Evolutionary conservation across 2,797 vertebrate species (phyloP), one percentile per base, ranked within the genome.

Genomic region (Furcifer pardalis): DNA sequence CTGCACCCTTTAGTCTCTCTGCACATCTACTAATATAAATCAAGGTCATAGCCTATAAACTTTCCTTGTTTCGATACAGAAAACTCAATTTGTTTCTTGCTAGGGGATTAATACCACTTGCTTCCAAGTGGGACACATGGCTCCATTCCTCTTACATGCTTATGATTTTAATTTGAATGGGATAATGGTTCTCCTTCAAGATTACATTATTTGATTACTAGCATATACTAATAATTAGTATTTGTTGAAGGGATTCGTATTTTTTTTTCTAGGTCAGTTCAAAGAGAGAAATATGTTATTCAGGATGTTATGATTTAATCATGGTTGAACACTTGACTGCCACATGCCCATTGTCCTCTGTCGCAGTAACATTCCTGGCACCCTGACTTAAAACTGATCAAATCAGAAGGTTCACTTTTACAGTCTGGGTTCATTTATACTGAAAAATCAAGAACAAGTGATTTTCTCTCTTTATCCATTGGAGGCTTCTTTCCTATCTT

Each of bases 131-230:
- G 10, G n/a, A 85, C 37, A 42, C 27, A 76, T 5, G 17, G 78
- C n/a, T 46, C 23, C 71, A 46, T 59, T 37, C 40, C 63, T 60
- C 63, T 76, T 37, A 81, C 69, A 46, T 60, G 40, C 40, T 19
- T 6, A 49, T 56, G 49, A 46, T 76, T 42, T 81, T 59, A 59
- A 77, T 62, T 37, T 1, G 15, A 60, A 23, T 21, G 21, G 27
- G 52, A 68, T 75, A 76, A 81, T 77, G 10, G 42, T 77, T 76
- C 40, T 59, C 27, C n/a, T 40, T 60, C 81, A 81, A 85, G 62
- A 85, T 85, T 49, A 76, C 62, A 85, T 77, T 81, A 85, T 85
- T 85, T 85, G 72, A 85, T 85, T 81, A 85, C 49, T 76, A 17
- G 49, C 49, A 76, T 62, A 80, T 85, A 79, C 37, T 66, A 76